Base-by-base conservation (phyloP, 2,797 vertebrate species). In the Philypnodon macrostomus region DNA sequence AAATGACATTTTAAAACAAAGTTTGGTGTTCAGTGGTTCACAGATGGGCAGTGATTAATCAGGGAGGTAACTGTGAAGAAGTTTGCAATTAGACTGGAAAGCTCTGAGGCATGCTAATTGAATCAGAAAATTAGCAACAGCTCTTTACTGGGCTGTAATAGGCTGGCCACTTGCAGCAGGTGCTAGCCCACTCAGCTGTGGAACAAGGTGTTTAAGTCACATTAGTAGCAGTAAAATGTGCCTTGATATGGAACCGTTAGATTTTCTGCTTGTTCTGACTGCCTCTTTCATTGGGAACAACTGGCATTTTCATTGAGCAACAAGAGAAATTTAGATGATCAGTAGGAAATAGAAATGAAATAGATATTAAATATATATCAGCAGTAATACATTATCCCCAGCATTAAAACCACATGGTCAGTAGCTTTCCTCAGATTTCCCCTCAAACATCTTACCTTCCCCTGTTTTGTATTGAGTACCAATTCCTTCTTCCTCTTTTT, bases 101-200 rank as follows among this genome's bases (percentile, higher is more conserved):
- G 94, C 96, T 98, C 94, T 95, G 94, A 97, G 96, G 95, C 95
- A 95, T 95, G 93, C 91, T 98, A 98, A 98, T 97, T 98, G 94
- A 98, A 98, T 98, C 94, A 96, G 95, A 98, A 98, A 97, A 98
- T 97, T 95, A 95, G 93, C 94, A 91, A 92, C 93, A 96, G 92
- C 91, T 45, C 80, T 77, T 68, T 69, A 53, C 63, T 44, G 92
- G 90, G 85, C 90, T 90, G 92, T 96, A 97, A 98, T 98, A 95
- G 94, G 94, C 93, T 93, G 91, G 92, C 88, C 88, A 93, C 89
- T 93, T 95, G 93, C 93, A 98, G 95, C 96, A 98, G 95, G 96
- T 98, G 95, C 93, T 94, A 94, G 91, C 92, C 92, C 91, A 93
- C 92, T 98, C 94, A 94, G 94, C 94, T 98, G 94, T 98, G 94